Evolutionary conservation across 2,797 vertebrate genomes (phyloP), one percentile per base, ranked within the genome.

Genomic region (Hyperoplus lanceolatus): DNA sequence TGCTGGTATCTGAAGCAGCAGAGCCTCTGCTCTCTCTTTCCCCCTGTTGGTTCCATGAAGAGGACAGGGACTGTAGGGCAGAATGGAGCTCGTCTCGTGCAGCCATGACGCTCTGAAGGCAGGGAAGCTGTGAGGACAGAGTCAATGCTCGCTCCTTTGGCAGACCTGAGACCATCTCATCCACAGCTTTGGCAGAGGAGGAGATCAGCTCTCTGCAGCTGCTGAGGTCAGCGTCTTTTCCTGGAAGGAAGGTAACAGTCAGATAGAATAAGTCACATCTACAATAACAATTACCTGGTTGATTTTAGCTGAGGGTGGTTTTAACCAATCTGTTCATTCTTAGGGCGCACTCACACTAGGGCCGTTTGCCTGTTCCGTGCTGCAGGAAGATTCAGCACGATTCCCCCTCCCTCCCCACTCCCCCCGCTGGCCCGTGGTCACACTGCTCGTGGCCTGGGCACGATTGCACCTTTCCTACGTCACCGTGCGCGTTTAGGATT

Each of bases 61-160:
- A 79, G 6, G 78, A 80, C 41, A 99, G 93, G 6, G 95, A 94
- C 69, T 89, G 92, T 59, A 97, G 92, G 4, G 93, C 84, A 13
- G 79, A 86, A 45, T 94, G 94, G 66, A 98, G 86, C 12, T 95
- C 91, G 16, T 94, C 89, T 42, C 77, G 79, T 11, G 93, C 80
- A 1, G 56, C 80, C 69, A 79, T 45, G 51, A 89, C 10, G 0
- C 72, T 89, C 83, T 90, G 89, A 42, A 71, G 49, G 66, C 83
- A 85, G 3, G 89, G 77, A 73, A 90, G 87, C 71, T 74, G 84
- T 56, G 78, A 83, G 2, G 80, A 61, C 7, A 18, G 11, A 0
- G 43, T 56, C 8, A 48, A 9, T 0, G 53, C 57, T 50, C 56
- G 84, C 0, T 85, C 86, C 13, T 57, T 75, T 2, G 88, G 85